Conservation (phyloP, 2,113 vertebrate genomes). For the Saccopteryx bilineata region DNA sequence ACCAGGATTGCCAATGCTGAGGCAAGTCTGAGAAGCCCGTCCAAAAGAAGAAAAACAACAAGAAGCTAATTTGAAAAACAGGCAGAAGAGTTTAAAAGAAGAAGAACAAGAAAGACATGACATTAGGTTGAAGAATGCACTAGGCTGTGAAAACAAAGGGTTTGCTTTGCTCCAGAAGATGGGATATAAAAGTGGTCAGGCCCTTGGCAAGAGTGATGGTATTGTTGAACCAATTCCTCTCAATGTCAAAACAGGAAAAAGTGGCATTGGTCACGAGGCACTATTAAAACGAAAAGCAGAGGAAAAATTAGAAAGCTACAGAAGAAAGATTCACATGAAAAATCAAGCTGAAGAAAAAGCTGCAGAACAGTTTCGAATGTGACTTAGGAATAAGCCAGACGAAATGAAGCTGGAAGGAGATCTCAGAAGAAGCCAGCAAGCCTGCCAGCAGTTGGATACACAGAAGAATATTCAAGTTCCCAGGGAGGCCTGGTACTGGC, state of each 20-base stretch:
- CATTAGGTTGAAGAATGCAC: conserved; percentile 90
- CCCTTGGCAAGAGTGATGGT: conserved; percentile 95
- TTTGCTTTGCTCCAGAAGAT: conserved; percentile 98
- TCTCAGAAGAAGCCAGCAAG: conserved; percentile 93
- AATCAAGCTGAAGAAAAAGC: conserved; percentile 92
- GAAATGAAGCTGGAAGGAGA: conserved; percentile 94
- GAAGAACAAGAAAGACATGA: conserved; percentile 94
- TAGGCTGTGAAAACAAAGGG: conserved; percentile 95
- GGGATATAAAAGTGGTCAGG: conserved; percentile 97
- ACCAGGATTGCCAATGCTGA: conserved; percentile 94
- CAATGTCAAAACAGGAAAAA: conserved; percentile 97
- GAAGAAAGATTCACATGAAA: conserved; percentile 90
- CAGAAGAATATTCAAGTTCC: conserved; percentile 94
- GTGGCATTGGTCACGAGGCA: conserved; percentile 95
- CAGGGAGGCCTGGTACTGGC: conserved; percentile 96
- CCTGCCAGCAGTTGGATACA: conserved; percentile 95
- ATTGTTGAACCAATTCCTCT: conserved; percentile 97
- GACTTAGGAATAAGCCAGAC: conserved; percentile 95
- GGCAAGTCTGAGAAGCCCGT: conserved; percentile 90
- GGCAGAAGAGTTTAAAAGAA: conserved; percentile 94
- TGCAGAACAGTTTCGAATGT: conserved; percentile 93
- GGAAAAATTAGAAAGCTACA: conserved; percentile 93
- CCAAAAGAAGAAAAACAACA: conserved; percentile 91
- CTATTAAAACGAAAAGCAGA: conserved; percentile 96
- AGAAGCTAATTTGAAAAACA: conserved; percentile 92